These are phyloP conservation scores for Galaxea fascicularis DNA, from an alignment of 92 coral and sea anemone species.

Conservation along the genomic window DNA sequence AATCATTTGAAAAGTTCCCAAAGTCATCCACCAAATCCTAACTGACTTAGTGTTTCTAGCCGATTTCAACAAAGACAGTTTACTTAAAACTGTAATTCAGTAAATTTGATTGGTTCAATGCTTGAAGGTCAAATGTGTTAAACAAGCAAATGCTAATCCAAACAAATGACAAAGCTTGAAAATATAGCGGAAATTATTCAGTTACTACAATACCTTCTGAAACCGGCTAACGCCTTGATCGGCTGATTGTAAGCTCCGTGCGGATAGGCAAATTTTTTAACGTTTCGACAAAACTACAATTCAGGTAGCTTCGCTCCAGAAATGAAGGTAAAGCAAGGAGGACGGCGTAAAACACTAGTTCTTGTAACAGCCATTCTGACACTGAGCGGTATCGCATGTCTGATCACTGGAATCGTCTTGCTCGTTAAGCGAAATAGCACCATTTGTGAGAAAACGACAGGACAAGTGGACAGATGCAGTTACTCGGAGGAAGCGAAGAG, in stretches of 20 bases:
- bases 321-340: not conserved
- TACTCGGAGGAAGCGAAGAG: slow-evolving; percentile 74
- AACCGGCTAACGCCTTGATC: no score
- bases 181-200: slow-evolving; percentile 17
- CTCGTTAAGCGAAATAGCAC: slow-evolving; percentile 27
- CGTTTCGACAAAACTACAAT: no score
- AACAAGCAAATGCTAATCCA: slow-evolving; percentile 30
- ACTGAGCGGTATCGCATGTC: slow-evolving; percentile 57
- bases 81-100: not conserved
- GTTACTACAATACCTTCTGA: not conserved
- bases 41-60: no score
- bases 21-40: no score
- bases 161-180: slow-evolving; percentile 14
- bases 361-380: slow-evolving; percentile 31
- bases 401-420: slow-evolving; percentile 70
- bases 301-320: not conserved
- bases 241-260: no score
- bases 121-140: slow-evolving; percentile 10
- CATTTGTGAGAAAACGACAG: not conserved
- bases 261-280: no score
- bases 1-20: no score
- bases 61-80: slow-evolving; percentile 13
- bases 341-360: slow-evolving; percentile 7
- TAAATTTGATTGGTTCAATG: slow-evolving; percentile 32
- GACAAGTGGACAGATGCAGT: slow-evolving; percentile 24